These are phyloP conservation scores for Aproaerema taeniolella DNA, from an alignment of 2,888 invertebrate genomes.

Conservation along the genomic window DNA sequence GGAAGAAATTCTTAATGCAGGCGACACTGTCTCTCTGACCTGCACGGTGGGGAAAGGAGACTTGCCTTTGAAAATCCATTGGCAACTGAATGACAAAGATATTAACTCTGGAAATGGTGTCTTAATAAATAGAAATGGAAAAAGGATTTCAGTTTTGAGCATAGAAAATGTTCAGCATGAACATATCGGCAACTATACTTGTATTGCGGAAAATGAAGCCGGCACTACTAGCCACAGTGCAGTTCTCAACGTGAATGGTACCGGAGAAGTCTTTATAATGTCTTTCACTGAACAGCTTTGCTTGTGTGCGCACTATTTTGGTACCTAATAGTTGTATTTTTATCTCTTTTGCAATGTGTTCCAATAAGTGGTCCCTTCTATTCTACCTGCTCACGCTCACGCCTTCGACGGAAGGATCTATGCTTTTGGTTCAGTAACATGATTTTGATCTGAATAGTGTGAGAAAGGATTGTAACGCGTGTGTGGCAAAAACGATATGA, in stretches of 20 bases:
- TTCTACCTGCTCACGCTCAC: background rate
- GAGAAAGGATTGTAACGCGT: slow-evolving; percentile 9
- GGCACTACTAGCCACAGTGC: slow-evolving; percentile 81
- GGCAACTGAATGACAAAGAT: slow-evolving; percentile 80
- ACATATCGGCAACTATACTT: slow-evolving; percentile 80
- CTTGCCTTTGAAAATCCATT: slow-evolving; percentile 81
- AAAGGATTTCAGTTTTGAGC: slow-evolving; percentile 82
- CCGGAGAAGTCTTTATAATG: slow-evolving; percentile 22
- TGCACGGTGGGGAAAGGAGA: slow-evolving; percentile 86
- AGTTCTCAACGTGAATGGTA: slow-evolving; percentile 83
- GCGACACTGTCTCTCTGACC: slow-evolving; percentile 83
- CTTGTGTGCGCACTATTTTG: slow-evolving; percentile 45
- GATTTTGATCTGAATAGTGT: too few species aligned
- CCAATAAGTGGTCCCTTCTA: slow-evolving; percentile 2
- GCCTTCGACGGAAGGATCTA: too few species aligned
- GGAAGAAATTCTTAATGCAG: slow-evolving; percentile 83
- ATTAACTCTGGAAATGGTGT: slow-evolving; percentile 76
- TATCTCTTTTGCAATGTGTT: slow-evolving; percentile 19
- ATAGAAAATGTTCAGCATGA: slow-evolving; percentile 78
- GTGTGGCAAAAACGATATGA: slow-evolving; percentile 25
- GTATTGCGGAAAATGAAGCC: slow-evolving; percentile 81
- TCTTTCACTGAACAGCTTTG: slow-evolving; percentile 20
- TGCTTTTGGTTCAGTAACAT: too few species aligned
- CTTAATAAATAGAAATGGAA: slow-evolving; percentile 77
- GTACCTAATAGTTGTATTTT: slow-evolving; percentile 19